phyloP scores from a whole-genome alignment of 2,888 invertebrate genomes.

The Ophion ventricosus region DNA sequence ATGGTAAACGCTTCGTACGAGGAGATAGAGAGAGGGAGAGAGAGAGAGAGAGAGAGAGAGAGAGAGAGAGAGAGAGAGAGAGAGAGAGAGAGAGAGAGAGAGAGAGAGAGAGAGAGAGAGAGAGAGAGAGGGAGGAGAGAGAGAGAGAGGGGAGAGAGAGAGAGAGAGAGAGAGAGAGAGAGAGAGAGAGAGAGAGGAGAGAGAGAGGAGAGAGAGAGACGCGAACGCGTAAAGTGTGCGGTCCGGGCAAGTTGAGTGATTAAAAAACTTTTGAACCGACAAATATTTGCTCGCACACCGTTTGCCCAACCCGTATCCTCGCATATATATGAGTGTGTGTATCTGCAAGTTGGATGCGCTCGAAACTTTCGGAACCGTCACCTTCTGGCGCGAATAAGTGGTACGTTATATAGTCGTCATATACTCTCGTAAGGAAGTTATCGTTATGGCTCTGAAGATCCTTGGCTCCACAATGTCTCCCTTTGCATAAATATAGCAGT shows the following conservation, averaged over 20 bases:
- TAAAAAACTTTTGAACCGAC: slow-evolving; percentile 65
- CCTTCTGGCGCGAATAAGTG: slow-evolving; percentile 66
- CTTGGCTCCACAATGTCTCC: slow-evolving; percentile 22
- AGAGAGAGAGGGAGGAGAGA: not conserved
- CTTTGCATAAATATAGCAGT: slow-evolving; percentile 2
- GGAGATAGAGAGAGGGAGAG: not conserved
- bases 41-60: slow-evolving; percentile 7
- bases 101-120: not conserved
- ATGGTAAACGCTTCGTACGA: not conserved
- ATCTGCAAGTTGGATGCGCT: slow-evolving; percentile 26
- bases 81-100: not conserved
- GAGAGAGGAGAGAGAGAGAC: slow-evolving; percentile 25
- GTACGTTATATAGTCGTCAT: slow-evolving; percentile 64
- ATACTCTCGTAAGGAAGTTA: slow-evolving; percentile 56
- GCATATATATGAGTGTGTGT: slow-evolving; percentile 32
- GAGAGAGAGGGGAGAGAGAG: slow-evolving; percentile 7
- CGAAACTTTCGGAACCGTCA: slow-evolving; percentile 62
- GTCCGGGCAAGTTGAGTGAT: slow-evolving; percentile 64
- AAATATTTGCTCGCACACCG: slow-evolving; percentile 62
- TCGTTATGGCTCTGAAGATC: slow-evolving; percentile 62
- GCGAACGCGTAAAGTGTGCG: slow-evolving; percentile 57
- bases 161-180: no score
- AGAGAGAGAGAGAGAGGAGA: not conserved
- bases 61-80: no score
- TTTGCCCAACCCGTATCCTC: slow-evolving; percentile 24